These are phyloP conservation scores for Rotaria macrura DNA, from an alignment of 2,888 invertebrate species.

Conservation along the genomic window DNA sequence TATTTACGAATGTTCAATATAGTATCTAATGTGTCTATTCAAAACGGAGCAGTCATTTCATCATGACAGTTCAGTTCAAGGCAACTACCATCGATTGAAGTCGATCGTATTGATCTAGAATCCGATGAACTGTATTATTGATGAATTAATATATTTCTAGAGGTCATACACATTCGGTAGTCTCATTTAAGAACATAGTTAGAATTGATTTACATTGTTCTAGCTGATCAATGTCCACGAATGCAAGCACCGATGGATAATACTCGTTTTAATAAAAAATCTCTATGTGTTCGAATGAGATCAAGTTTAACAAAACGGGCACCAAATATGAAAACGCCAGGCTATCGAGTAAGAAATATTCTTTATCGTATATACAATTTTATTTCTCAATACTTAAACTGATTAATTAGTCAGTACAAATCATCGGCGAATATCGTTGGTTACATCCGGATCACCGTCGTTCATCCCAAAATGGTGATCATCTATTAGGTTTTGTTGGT, in stretches of 20 bases:
- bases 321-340: conserved; percentile 14
- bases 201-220: background rate
- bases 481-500: conserved; percentile 17
- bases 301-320: conserved; percentile 8
- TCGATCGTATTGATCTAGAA: too few relatives aligned
- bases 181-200: too few relatives aligned
- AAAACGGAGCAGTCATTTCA: too few relatives aligned
- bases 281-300: background rate
- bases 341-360: background rate
- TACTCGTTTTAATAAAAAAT: background rate
- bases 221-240: conserved; percentile 2
- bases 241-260: background rate
- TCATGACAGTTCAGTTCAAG: too few relatives aligned
- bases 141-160: too few relatives aligned
- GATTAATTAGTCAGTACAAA: background rate
- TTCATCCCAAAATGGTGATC: background rate
- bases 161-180: too few relatives aligned
- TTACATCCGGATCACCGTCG: background rate
- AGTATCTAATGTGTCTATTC: too few relatives aligned
- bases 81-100: too few relatives aligned
- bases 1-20: too few relatives aligned
- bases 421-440: background rate
- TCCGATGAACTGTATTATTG: too few relatives aligned
- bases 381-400: background rate
- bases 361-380: background rate